Evolutionary conservation across 53 echinoderm and acorn worm species (phyloP).

Genomic region (Holothuria scabra): DNA sequence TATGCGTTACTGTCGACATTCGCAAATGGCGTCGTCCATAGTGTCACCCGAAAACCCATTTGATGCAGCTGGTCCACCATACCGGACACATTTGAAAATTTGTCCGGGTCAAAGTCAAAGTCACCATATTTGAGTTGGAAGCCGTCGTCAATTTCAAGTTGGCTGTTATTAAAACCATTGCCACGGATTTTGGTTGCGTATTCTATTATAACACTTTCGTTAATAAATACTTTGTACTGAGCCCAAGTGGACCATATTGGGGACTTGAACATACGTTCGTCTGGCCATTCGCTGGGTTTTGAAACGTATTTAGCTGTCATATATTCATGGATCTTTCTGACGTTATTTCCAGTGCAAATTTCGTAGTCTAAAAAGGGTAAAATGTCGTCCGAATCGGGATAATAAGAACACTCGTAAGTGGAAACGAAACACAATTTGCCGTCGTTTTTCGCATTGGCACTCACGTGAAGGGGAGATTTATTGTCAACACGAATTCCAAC

Average conservation of each 20-base stretch:
- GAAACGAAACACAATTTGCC: conserved; percentile 73
- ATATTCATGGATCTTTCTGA: conserved; percentile 70
- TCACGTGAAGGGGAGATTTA: conserved; percentile 79
- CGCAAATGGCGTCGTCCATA: conserved; percentile 94
- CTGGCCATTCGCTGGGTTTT: conserved; percentile 77
- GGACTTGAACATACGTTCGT: conserved; percentile 74
- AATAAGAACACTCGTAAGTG: conserved; percentile 67
- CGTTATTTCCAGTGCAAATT: conserved; percentile 68
- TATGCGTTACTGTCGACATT: conserved; percentile 71
- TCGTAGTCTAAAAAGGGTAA: conserved; percentile 69
- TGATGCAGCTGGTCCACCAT: conserved; percentile 74
- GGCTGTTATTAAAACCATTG: conserved; percentile 88
- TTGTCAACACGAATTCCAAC: conserved; percentile 72
- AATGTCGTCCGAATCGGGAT: conserved; percentile 60
- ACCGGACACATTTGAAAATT: conserved; percentile 68
- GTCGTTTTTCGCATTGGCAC: conserved; percentile 75
- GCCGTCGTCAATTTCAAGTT: conserved; percentile 88
- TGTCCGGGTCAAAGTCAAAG: conserved; percentile 75
- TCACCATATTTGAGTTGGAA: conserved; percentile 77
- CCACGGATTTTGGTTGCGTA: conserved; percentile 74
- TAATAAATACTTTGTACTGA: conserved; percentile 73
- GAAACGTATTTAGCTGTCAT: conserved; percentile 66
- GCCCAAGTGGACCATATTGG: conserved; percentile 97
- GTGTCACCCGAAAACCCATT: conserved; percentile 83
- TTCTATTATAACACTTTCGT: conserved; percentile 55